Evolutionary conservation across 2,888 invertebrate genomes (phyloP).

Genomic region (Chymomyza amoena): DNA sequence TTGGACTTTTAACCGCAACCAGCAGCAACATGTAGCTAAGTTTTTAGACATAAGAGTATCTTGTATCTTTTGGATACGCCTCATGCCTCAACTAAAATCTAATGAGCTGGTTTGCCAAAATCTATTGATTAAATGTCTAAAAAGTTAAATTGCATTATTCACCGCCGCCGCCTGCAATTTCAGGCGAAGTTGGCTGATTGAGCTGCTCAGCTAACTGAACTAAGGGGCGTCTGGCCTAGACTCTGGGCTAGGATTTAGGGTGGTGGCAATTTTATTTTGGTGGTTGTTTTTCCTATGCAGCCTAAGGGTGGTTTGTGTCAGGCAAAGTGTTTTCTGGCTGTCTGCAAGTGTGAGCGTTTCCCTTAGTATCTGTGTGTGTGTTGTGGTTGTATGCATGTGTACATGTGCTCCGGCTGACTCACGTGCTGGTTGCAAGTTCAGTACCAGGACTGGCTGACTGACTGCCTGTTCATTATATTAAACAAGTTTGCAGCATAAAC

Average conservation of each 20-base stretch:
- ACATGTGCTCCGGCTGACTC: conserved; percentile 50
- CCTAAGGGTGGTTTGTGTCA: conserved; percentile 6
- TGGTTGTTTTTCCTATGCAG: not conserved
- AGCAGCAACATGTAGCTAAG: not conserved
- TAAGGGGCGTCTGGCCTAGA: conserved; percentile 6
- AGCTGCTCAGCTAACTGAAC: not conserved
- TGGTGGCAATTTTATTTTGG: not conserved
- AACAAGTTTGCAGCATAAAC: conserved; percentile 70
- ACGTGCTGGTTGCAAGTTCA: conserved; percentile 57
- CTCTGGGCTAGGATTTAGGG: not conserved
- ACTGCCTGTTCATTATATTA: conserved; percentile 67
- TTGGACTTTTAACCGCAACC: conserved; percentile 16
- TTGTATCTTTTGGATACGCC: not conserved
- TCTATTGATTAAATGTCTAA: conserved; percentile 1
- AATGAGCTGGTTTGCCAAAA: conserved; percentile 1
- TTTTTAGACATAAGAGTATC: too few relatives aligned
- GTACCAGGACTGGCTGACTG: conserved; percentile 3
- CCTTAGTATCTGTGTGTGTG: not conserved
- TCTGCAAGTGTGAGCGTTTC: not conserved
- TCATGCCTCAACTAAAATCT: not conserved
- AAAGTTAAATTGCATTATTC: not conserved
- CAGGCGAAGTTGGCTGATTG: not conserved
- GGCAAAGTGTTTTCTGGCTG: not conserved
- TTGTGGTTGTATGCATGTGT: conserved; percentile 6
- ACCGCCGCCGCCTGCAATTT: not conserved